Conservation (phyloP, 2,888 invertebrate species). For the Lathronympha strigana region DNA sequence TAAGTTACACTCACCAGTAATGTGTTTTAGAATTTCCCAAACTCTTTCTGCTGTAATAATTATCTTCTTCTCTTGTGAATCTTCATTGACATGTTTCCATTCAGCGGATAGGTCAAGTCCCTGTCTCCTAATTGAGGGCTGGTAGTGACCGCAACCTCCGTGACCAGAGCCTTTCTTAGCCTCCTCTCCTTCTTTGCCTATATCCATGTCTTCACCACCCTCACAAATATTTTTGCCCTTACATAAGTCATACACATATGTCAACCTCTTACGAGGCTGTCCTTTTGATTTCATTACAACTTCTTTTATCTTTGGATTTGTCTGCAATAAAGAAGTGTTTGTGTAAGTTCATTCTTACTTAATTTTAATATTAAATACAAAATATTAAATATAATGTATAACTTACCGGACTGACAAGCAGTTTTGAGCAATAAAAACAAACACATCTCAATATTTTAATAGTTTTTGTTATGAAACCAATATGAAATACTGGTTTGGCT, state of each 20-base stretch:
- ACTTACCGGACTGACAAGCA: constrained; percentile 96
- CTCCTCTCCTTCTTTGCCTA: constrained; percentile 90
- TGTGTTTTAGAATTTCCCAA: constrained; percentile 98
- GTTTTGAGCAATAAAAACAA: constrained; percentile 99
- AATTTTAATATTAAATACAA: background rate
- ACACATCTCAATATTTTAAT: constrained; percentile 99
- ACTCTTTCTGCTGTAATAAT: constrained; percentile 97
- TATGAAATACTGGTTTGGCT: constrained; percentile 99
- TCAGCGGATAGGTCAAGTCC: constrained; percentile 98
- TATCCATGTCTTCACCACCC: constrained; percentile 99
- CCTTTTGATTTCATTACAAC: constrained; percentile 98
- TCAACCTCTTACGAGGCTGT: constrained; percentile 96
- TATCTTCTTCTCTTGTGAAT: constrained; percentile 98
- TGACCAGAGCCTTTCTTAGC: constrained; percentile 87
- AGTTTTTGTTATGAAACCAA: constrained; percentile 98
- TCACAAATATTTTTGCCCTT: constrained; percentile 99
- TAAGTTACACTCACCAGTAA: constrained; percentile 82
- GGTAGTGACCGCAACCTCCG: constrained; percentile 99
- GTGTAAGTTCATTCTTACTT: constrained; percentile 5
- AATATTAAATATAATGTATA: constrained; percentile 11
- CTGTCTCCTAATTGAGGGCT: constrained; percentile 94
- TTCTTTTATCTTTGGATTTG: constrained; percentile 96
- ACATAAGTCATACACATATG: constrained; percentile 98
- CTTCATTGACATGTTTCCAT: constrained; percentile 99
- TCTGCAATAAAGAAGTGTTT: constrained; percentile 77